Evolutionary conservation across 2,797 vertebrate genomes (phyloP).

Genomic region (Pachyuromys duprasi): DNA sequence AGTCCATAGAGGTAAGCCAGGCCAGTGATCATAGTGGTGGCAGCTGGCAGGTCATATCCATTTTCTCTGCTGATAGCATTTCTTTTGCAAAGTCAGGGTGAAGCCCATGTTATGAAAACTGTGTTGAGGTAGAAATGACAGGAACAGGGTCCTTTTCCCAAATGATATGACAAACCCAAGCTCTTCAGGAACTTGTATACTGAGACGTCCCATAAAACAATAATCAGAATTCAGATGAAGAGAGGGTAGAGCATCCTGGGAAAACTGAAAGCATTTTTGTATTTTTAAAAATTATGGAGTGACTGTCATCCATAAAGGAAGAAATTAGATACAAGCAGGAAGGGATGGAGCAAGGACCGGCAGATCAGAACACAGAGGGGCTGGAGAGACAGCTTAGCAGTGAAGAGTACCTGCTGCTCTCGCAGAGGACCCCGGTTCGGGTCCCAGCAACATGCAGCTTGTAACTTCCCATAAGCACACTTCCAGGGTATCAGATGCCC

Average conservation of each 20-base stretch:
- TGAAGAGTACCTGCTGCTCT: accelerated
- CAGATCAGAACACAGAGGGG: no score
- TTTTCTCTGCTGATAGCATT: neutral
- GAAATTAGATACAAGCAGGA: neutral
- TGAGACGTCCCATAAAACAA: neutral
- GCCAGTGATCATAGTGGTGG: neutral
- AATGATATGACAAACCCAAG: neutral
- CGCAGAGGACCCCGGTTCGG: neutral
- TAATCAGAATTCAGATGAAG: neutral
- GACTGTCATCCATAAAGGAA: neutral
- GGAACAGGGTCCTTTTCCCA: neutral
- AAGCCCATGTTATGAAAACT: neutral
- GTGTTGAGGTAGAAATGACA: neutral
- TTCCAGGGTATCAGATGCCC: neutral
- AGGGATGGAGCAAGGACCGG: neutral
- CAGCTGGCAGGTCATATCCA: neutral
- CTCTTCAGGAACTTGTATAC: neutral
- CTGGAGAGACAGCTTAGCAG: neutral
- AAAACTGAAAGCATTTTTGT: neutral
- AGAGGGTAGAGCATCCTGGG: neutral
- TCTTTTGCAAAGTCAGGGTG: neutral
- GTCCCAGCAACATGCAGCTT: neutral
- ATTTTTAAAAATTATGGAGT: neutral
- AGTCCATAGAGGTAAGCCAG: neutral
- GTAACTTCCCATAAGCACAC: neutral